These are phyloP conservation scores for Cactoblastis cactorum DNA, from an alignment of 2,888 invertebrate genomes.

Conservation along the genomic window DNA sequence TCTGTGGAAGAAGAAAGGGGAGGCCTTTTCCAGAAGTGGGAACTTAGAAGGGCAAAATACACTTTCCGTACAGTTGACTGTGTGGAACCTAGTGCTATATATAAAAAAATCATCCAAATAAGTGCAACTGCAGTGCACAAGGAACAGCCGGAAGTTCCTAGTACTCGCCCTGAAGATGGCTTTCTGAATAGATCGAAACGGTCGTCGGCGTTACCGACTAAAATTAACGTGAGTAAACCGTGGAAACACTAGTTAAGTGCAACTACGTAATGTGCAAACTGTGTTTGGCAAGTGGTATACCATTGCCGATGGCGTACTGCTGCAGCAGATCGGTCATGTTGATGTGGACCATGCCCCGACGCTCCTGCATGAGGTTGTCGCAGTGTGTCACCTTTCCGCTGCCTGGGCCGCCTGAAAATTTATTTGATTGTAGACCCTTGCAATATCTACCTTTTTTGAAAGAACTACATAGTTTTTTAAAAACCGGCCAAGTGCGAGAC, in stretches of 20 bases:
- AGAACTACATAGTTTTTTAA: no score
- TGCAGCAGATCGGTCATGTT: constrained; percentile 95
- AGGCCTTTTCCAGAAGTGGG: no score
- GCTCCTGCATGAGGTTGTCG: constrained; percentile 92
- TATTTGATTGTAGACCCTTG: not conserved
- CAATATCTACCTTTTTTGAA: not conserved
- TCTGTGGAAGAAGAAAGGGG: no score
- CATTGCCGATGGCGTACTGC: constrained; percentile 93
- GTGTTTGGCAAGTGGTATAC: constrained; percentile 58
- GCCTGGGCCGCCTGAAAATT: constrained; percentile 91
- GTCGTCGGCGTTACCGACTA: no score
- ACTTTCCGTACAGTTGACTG: no score
- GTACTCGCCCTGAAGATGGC: no score
- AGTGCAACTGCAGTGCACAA: not conserved
- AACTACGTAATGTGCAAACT: constrained; percentile 4
- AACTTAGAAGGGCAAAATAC: no score
- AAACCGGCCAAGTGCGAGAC: no score
- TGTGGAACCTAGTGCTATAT: not conserved
- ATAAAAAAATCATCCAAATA: not conserved
- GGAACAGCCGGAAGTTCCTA: no score
- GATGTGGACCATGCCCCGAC: constrained; percentile 90
- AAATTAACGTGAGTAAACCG: no score
- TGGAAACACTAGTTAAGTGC: not conserved
- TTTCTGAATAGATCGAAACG: no score
- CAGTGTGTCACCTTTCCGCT: constrained; percentile 99